Evolutionary conservation across 2,888 invertebrate species (phyloP), one percentile per base, ranked within the genome.

Genomic region (Tenthredo livida): DNA sequence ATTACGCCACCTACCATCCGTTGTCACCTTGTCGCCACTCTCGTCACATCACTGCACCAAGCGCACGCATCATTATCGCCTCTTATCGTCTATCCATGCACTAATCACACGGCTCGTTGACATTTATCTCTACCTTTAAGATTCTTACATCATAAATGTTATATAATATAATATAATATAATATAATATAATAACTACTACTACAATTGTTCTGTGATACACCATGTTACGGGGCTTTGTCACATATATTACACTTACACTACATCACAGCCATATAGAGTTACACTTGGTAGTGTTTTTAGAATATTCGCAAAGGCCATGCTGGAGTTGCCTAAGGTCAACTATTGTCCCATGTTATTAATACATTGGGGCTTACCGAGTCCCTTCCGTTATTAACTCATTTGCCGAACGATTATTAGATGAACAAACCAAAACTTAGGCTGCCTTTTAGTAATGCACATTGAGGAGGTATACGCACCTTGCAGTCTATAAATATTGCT

Each of bases 191-290:
- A 89, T 86, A 87, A 90, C 90, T 90, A 92, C 90, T 92, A 92
- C 89, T 91, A 92, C 92, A 91, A 93, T 93, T 93, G 92, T 93
- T 93, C 93, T 93, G 93, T 93, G 93, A 93, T 93, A 93, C 91
- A 92, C 92, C 92, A 93, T 91, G 90, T 93, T 93, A 91, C 92
- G 93, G 92, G 92, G 92, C 92, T 93, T 93, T 92, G 93, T 93
- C 93, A 93, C 93, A 91, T 88, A 89, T 90, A 84, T 85, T 86
- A 86, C 84, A 88, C 86, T 85, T 85, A 87, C 77, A 86, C 73
- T 72, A 84, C 85, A 75, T 85, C 85, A 84, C 83, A 85, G 85
- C 85, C 84, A 85, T 85, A 85, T 85, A 37, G 29, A 85, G n/a
- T 72, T 85, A 84, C 37, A 85, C 40, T 84, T 65, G 80, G 58